Evolutionary conservation across 2,888 invertebrate species (phyloP), one percentile per base, ranked within the genome.

Genomic region (Drosophila seclusa): DNA sequence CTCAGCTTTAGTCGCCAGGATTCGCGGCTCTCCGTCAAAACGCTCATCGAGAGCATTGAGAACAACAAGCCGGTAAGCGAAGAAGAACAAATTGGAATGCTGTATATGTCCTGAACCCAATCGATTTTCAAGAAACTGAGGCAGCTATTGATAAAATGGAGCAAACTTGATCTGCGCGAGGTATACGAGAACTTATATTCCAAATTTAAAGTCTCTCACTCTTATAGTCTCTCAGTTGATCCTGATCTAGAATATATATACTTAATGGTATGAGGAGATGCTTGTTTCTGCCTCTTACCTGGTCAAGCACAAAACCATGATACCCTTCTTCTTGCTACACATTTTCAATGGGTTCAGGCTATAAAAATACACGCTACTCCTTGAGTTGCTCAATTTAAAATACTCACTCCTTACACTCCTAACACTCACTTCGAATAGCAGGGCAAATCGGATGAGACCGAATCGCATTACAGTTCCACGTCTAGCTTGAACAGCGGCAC

Each of bases 1-100:
- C 94, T 94, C 58, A 87, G 82, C 70, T 85, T 93, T 66, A 91
- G 91, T 63, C 87, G 93, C 5, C 93, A 93, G 76, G 97, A 97
- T 91, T 97, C 97, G 31, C 94, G 97, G 38, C 94, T 98, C 58
- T 98, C 98, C 0, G 98, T 98, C 11, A 98, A 98, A 92, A 97
- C 97, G 60, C 94, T 98, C 36, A 98, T 98, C 73, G 97, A 98
- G 91, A 97, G 97, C 85, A 98, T 98, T 69, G 98, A 98, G 94
- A 97, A 96, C 91, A 96, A 96, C 45, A 97, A 96, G 92, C 96
- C 96, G 85, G 96, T 96, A 73, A 76, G 55, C 95, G 16, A 31
- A 21, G 16, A 38, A 13, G 18, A 24, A 7, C 21, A 16, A 21
- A 4, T 16, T 16, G 2, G 7, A 16, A 21, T 21, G 21, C 13